phyloP scores from a whole-genome alignment of 2,113 vertebrate genomes.

The Sylvilagus bachmani region DNA sequence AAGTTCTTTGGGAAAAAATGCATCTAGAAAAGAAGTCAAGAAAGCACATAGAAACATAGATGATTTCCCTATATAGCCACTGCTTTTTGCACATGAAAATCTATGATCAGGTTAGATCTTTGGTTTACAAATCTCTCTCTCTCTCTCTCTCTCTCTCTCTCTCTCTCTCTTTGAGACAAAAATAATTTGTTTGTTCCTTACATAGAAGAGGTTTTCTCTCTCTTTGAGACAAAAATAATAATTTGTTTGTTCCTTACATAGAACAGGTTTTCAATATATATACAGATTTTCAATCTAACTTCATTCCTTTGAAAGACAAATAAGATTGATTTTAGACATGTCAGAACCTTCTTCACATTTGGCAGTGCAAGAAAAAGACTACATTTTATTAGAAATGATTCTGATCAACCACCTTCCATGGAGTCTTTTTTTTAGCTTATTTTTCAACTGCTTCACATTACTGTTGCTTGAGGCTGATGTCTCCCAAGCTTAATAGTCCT shows the following conservation, averaged over 20 bases:
- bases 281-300: not conserved
- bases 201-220: not conserved
- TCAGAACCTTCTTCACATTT: not conserved
- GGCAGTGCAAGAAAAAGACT: not conserved
- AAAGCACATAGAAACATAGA: not conserved
- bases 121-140: not conserved
- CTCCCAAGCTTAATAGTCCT: not conserved
- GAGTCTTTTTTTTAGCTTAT: not conserved
- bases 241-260: not conserved
- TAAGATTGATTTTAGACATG: not conserved
- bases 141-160: no score
- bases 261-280: not conserved
- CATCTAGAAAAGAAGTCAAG: not conserved
- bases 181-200: not conserved
- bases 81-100: not conserved
- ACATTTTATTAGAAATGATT: not conserved
- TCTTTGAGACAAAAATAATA: not conserved
- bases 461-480: not conserved
- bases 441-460: not conserved
- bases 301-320: not conserved
- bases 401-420: not conserved
- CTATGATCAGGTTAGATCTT: not conserved
- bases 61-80: not conserved
- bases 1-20: not conserved
- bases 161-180: not conserved